Conservation (phyloP, 2,888 invertebrate genomes). For the Amblyjoppa fuscipennis region DNA sequence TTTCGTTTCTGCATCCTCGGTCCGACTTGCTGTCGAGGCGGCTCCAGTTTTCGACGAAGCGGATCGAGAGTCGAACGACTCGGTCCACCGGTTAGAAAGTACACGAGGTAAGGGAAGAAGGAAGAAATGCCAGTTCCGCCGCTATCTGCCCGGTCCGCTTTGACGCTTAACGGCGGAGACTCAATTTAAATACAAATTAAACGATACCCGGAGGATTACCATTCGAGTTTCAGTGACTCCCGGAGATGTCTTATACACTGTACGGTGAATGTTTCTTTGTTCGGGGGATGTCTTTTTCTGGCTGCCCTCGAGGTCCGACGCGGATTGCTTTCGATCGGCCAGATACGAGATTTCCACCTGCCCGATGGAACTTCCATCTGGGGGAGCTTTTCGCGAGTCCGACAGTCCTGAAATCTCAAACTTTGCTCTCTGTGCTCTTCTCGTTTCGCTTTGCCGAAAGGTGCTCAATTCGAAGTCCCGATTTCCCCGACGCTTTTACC, state of each 20-base stretch:
- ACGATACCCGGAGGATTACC: constrained; percentile 70
- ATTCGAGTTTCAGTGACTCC: constrained; percentile 23
- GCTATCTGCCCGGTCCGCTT: constrained; percentile 1
- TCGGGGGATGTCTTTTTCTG: constrained; percentile 41
- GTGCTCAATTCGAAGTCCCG: not conserved
- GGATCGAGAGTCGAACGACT: constrained; percentile 50
- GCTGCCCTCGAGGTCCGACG: constrained; percentile 10
- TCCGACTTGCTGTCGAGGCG: constrained; percentile 26
- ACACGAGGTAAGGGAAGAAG: not conserved
- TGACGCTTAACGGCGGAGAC: constrained; percentile 62
- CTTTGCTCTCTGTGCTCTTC: not conserved
- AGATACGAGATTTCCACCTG: constrained; percentile 19
- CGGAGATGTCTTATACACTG: constrained; percentile 3
- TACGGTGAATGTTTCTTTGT: constrained; percentile 28
- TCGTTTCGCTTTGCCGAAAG: not conserved
- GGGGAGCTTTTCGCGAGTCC: not conserved
- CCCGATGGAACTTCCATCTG: constrained; percentile 19
- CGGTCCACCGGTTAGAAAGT: constrained; percentile 22
- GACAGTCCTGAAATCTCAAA: not conserved
- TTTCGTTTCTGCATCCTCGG: constrained; percentile 27
- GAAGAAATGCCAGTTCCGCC: constrained; percentile 32
- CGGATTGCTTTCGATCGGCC: constrained; percentile 52
- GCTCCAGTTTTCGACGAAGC: constrained; percentile 33
- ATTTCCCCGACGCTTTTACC: not conserved
- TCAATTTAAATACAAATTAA: constrained; percentile 81